A percentile compares a stretch with the other conserved stretches of the same genome.
These are phyloP conservation scores for Orthonyx spaldingii DNA, from an alignment of 2,113 vertebrate genomes.

Conservation along the genomic window DNA sequence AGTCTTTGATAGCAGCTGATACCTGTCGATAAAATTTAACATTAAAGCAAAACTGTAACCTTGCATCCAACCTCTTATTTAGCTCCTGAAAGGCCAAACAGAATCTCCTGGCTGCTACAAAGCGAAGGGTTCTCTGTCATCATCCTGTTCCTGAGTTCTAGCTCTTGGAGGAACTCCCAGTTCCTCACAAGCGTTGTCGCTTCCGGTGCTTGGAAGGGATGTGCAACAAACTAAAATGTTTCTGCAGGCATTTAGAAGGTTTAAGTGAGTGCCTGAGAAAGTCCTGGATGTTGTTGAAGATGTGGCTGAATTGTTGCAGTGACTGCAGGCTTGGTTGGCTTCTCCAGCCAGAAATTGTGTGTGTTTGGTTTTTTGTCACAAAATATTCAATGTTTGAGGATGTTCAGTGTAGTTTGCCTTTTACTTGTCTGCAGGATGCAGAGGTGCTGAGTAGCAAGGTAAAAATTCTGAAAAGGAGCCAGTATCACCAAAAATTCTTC, in stretches of 20 bases:
- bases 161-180: not conserved
- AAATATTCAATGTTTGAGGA: not conserved
- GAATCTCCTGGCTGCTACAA: not conserved
- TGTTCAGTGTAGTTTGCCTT: not conserved
- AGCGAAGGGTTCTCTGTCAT: not conserved
- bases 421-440: not conserved
- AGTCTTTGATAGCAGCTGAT: not conserved
- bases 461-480: not conserved
- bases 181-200: not conserved
- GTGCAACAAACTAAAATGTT: not conserved
- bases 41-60: not conserved
- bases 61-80: not conserved
- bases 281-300: not conserved
- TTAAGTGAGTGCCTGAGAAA: not conserved
- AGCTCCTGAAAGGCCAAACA: not conserved
- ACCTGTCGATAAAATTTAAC: not conserved
- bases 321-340: not conserved
- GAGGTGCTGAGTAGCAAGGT: not conserved
- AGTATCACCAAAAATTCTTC: not conserved
- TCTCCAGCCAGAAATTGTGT: not conserved
- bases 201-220: not conserved
- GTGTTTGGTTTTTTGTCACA: not conserved
- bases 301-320: rapidly evolving
- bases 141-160: not conserved
- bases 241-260: not conserved